Evolutionary conservation across 2,113 vertebrate genomes (phyloP), one percentile per base, ranked within the genome.

Genomic region (Ifrita kowaldi): DNA sequence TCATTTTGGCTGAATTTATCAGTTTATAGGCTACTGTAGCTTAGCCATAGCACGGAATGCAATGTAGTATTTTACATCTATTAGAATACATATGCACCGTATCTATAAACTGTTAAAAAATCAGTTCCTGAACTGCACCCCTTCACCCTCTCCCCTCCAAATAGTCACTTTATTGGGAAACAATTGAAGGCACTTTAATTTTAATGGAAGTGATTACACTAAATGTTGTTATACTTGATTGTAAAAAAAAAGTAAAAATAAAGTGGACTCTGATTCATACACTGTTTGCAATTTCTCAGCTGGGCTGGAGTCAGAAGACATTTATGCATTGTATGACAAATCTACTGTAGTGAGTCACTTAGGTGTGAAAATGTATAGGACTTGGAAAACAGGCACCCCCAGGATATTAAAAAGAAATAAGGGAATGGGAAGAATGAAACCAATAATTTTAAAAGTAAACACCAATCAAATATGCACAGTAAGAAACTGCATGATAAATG

Each of bases 11-110:
- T 96, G 87, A 92, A 80, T 95, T 95, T 97, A 84, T 95, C 85
- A 87, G 90, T 94, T 91, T 95, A 73, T 89, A 92, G 78, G 85
- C 64, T 93, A 90, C 90, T 92, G 47, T 94, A 90, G 87, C 79
- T 96, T 93, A 97, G 71, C 78, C 91, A 96, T 96, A 95, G 93
- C 89, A 85, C 13, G 74, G 87, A 97, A 96, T 94, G 95, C 90
- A 93, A 79, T 50, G 86, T 93, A 91, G 86, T 93, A 84, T 63
- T 91, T 93, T 84, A 94, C 87, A 96, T 94, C 93, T 97, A 77
- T 90, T 96, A 93, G 52, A 93, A 94, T 75, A 92, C 86, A 67
- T 83, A 77, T 47, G 76, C 85, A 97, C 60, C 4, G 5, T 87
- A 93, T 96, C 87, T 89, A 75, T 92, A 89, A 92, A 89, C 67